These are phyloP conservation scores for Bergia sp. DNA, from an alignment of 92 coral and sea anemone species.

Conservation along the genomic window DNA sequence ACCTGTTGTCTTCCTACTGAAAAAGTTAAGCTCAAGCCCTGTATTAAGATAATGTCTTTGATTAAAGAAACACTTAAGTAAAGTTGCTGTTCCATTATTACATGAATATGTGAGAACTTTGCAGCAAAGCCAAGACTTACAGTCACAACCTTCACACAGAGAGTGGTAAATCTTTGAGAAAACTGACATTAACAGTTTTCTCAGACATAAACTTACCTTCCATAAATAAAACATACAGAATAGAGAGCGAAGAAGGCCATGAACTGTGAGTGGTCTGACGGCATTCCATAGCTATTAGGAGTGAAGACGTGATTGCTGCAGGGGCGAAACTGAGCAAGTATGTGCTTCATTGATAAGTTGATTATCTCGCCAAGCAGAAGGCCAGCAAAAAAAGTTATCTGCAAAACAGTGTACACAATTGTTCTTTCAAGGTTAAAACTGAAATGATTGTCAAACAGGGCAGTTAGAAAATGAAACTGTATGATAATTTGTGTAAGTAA, in stretches of 20 bases:
- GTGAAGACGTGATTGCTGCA: slow-evolving; percentile 84
- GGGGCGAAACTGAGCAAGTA: slow-evolving; percentile 85
- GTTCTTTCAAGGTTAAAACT: too few species aligned
- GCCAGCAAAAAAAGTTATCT: slow-evolving; percentile 93
- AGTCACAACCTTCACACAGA: background rate
- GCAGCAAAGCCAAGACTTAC: too few species aligned
- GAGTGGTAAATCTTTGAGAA: background rate
- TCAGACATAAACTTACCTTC: slow-evolving; percentile 65
- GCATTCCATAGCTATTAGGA: slow-evolving; percentile 86
- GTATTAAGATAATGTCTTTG: too few species aligned
- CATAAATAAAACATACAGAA: slow-evolving; percentile 91
- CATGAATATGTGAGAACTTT: too few species aligned
- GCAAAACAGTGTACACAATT: slow-evolving; percentile 15
- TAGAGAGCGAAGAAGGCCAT: slow-evolving; percentile 95
- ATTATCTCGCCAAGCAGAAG: slow-evolving; percentile 81
- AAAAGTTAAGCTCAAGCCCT: too few species aligned
- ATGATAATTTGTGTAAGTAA: too few species aligned
- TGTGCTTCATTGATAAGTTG: slow-evolving; percentile 73
- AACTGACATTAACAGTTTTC: background rate
- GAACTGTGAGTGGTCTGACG: slow-evolving; percentile 96
- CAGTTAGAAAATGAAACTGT: too few species aligned
- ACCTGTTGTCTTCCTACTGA: too few species aligned
- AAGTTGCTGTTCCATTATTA: too few species aligned
- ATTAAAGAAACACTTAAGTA: too few species aligned
- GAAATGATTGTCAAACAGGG: too few species aligned